Percentiles rank a stretch among this genome's conserved stretches.
Evolutionary conservation across 2,888 invertebrate genomes (phyloP).

Genomic region (Volucella inflata): DNA sequence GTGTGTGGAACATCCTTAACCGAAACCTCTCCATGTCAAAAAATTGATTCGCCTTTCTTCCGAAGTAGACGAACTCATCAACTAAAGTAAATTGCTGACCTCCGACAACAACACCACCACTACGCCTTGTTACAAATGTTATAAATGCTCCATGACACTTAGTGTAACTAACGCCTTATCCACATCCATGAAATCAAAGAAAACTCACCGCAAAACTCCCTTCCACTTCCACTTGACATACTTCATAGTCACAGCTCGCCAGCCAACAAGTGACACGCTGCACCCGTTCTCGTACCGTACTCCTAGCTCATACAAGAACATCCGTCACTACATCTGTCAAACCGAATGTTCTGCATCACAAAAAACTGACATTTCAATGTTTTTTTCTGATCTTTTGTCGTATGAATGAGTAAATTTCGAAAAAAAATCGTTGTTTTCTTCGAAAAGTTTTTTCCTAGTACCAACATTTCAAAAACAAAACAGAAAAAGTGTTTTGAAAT

Average conservation of each 20-base stretch:
- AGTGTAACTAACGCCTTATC: conserved; percentile 61
- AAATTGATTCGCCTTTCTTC: conserved; percentile 32
- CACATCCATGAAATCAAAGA: conserved; percentile 66
- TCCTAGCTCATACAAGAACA: conserved; percentile 36
- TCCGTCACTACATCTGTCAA: conserved; percentile 72
- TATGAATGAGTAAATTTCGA: conserved; percentile 16
- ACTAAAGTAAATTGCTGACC: conserved; percentile 51
- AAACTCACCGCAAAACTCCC: conserved; percentile 55
- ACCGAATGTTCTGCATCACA: conserved; percentile 70
- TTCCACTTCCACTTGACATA: conserved; percentile 55
- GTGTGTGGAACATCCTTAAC: conserved; percentile 43
- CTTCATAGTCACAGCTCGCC: conserved; percentile 46
- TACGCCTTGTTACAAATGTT: neutral
- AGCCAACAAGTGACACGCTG: conserved; percentile 53
- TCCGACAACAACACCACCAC: conserved; percentile 52
- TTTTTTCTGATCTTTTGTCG: conserved; percentile 26
- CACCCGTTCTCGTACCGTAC: neutral
- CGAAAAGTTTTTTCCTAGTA: conserved; percentile 51
- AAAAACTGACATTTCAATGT: conserved; percentile 2
- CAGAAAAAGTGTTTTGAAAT: conserved; percentile 61
- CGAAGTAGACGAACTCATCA: conserved; percentile 4
- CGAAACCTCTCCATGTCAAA: conserved; percentile 54
- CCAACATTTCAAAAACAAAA: neutral
- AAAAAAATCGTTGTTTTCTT: conserved; percentile 11
- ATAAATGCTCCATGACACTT: conserved; percentile 36